A percentile compares a stretch with the other conserved stretches of the same genome.
phyloP scores from a whole-genome alignment of 2,888 invertebrate genomes.

The Chymomyza caudatula region DNA sequence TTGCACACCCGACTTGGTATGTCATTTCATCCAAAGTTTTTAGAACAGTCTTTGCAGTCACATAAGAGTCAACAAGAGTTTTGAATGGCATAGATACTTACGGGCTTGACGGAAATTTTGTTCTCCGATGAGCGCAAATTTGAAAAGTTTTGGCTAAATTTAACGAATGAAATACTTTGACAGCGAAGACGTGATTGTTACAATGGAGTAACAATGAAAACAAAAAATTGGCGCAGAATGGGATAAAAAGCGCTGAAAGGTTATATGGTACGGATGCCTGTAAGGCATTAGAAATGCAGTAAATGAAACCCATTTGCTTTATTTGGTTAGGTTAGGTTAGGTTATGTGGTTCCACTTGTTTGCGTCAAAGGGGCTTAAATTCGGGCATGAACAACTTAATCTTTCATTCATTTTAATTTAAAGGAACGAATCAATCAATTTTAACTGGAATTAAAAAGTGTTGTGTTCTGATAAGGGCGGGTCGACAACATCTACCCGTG shows the following conservation, averaged over 20 bases:
- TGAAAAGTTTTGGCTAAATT: constrained; percentile 28
- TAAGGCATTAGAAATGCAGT: no score
- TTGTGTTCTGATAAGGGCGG: no score
- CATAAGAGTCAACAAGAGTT: constrained; percentile 14
- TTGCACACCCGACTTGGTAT: background rate
- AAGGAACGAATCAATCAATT: no score
- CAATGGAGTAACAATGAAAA: background rate
- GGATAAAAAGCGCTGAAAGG: no score
- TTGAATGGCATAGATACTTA: background rate
- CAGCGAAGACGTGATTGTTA: constrained; percentile 24
- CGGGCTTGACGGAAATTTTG: background rate
- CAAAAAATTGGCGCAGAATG: background rate
- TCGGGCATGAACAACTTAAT: no score
- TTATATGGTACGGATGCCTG: background rate
- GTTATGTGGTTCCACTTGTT: no score
- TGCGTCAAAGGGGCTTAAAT: no score
- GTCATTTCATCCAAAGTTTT: background rate
- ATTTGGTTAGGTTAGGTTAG: no score
- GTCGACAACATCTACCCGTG: no score
- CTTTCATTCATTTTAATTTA: no score
- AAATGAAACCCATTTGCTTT: no score
- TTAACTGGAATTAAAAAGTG: no score
- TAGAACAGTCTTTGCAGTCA: background rate
- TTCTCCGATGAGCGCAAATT: constrained; percentile 18
- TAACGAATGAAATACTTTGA: constrained; percentile 31